Conservation (phyloP, 2,888 invertebrate species). For the Erebia aethiops region DNA sequence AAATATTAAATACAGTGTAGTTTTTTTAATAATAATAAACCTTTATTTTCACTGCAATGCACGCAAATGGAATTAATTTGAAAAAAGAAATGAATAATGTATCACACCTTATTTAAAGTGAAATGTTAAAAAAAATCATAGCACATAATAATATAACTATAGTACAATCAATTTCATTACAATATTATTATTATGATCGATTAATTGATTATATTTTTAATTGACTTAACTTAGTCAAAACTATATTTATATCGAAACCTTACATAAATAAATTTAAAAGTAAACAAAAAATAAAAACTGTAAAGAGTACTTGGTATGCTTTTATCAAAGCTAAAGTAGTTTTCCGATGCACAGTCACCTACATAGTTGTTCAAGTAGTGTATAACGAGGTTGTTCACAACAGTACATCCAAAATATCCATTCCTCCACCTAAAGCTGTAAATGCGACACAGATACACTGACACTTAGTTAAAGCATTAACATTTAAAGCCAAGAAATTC, state of each 20-base stretch:
- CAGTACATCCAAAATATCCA: constrained; percentile 13
- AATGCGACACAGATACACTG: constrained; percentile 37
- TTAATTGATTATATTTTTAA: no score
- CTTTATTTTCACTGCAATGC: not conserved
- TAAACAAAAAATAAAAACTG: constrained; percentile 29
- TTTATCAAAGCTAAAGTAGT: constrained; percentile 36
- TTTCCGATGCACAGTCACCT: constrained; percentile 34
- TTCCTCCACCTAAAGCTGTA: constrained; percentile 34
- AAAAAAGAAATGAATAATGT: not conserved
- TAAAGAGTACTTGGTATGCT: constrained; percentile 59
- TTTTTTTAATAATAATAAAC: not conserved
- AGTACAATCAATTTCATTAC: not conserved
- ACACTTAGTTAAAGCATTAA: constrained; percentile 48
- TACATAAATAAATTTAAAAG: no score
- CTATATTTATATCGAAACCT: not conserved
- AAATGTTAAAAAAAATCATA: no score
- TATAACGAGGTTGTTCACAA: constrained; percentile 10
- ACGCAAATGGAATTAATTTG: not conserved
- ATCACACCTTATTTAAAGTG: no score
- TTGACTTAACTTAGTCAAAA: no score
- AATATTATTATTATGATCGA: not conserved
- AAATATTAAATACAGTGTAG: not conserved
- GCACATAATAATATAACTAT: no score
- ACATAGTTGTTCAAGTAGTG: constrained; percentile 24
- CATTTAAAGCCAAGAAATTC: constrained; percentile 76